Conservation (phyloP, 2,797 vertebrate genomes). For the Tragelaphus oryx region DNA sequence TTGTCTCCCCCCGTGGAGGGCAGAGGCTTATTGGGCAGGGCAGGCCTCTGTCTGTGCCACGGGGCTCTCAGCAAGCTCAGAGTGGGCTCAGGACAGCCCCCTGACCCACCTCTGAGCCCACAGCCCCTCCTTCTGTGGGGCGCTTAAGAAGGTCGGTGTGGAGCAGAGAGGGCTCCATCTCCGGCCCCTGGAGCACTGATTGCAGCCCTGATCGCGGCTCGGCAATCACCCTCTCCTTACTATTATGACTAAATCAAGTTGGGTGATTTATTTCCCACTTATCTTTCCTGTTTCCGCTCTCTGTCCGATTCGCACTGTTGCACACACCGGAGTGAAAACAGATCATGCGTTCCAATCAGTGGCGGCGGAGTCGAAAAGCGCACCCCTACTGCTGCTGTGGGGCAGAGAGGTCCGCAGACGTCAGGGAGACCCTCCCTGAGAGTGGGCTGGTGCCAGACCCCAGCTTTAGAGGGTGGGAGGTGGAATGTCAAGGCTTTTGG, state of each 20-base stretch:
- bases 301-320: constrained; percentile 69
- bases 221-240: constrained; percentile 22
- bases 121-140: neutral
- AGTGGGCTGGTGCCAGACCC: neutral
- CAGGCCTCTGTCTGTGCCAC: neutral
- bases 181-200: neutral
- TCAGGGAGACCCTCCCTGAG: neutral
- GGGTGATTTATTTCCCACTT: constrained; percentile 74
- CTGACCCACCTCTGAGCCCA: too few relatives aligned
- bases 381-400: neutral
- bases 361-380: neutral
- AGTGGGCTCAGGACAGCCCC: accelerated
- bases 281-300: constrained; percentile 64
- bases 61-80: neutral
- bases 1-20: neutral
- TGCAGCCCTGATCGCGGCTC: neutral
- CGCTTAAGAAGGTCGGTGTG: neutral
- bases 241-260: constrained; percentile 72
- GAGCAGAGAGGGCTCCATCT: neutral
- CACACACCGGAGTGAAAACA: constrained; percentile 71
- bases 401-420: neutral
- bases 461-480: neutral
- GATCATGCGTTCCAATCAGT: constrained; percentile 50
- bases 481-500: neutral
- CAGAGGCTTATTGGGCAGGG: neutral